Percentiles rank a stretch among this genome's conserved stretches.
Evolutionary conservation across 2,888 invertebrate genomes (phyloP).

Genomic region (Oasisia sp.): DNA sequence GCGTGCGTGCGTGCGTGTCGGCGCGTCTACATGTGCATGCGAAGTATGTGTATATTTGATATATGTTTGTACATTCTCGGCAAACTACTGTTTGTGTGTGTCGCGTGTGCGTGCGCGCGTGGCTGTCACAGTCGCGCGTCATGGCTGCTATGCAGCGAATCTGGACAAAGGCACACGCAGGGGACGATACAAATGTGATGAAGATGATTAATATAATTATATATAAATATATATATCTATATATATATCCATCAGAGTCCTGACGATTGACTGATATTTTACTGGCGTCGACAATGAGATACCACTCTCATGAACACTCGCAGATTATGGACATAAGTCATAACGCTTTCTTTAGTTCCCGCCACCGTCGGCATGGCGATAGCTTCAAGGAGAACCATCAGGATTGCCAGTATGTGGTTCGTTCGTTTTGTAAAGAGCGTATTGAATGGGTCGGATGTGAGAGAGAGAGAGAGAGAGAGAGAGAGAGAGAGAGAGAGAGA

Average conservation of each 20-base stretch:
- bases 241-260: background rate
- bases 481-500: background rate
- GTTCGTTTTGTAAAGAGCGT: background rate
- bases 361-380: background rate
- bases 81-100: slow-evolving; percentile 17
- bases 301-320: background rate
- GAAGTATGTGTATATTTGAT: slow-evolving; percentile 13
- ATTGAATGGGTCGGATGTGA: background rate
- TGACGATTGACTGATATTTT: slow-evolving; percentile 6
- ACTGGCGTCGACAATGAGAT: background rate
- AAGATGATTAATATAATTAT: slow-evolving; percentile 13
- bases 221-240: background rate
- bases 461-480: background rate
- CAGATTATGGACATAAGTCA: background rate
- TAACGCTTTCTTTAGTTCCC: slow-evolving; percentile 7
- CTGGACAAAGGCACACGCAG: background rate
- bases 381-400: background rate
- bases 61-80: slow-evolving; percentile 17
- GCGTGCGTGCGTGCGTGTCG: background rate
- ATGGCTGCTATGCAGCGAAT: slow-evolving; percentile 10
- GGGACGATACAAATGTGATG: background rate
- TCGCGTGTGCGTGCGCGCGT: background rate
- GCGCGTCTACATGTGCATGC: background rate
- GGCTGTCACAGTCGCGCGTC: background rate
- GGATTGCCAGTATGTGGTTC: background rate